phyloP scores from a whole-genome alignment of 2,888 invertebrate genomes.

The Phyllotreta cruciferae region DNA sequence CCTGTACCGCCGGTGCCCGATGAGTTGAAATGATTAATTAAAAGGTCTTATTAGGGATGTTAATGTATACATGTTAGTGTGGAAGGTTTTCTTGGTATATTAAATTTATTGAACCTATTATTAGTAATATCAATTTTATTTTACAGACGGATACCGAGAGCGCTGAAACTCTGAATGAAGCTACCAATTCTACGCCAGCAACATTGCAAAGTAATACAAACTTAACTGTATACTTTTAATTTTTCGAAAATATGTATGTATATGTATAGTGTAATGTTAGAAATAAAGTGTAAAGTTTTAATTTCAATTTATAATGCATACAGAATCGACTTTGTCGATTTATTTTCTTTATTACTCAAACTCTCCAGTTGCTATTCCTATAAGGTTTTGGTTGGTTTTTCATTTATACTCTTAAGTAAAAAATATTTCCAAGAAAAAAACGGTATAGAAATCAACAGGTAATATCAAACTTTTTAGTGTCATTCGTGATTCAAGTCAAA shows the following conservation, averaged over 20 bases:
- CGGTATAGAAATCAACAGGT: too few species aligned
- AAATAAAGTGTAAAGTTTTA: not conserved
- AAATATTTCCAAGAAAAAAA: too few species aligned
- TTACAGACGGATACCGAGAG: slow-evolving; percentile 63
- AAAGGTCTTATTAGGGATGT: not conserved
- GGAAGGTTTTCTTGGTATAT: not conserved
- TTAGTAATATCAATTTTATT: slow-evolving; percentile 27
- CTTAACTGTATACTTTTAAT: slow-evolving; percentile 66
- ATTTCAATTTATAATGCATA: too few species aligned
- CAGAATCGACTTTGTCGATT: too few species aligned
- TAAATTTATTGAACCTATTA: not conserved
- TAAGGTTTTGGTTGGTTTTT: too few species aligned
- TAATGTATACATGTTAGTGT: not conserved
- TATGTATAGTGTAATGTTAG: slow-evolving; percentile 2
- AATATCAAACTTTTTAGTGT: too few species aligned
- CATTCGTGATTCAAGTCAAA: too few species aligned
- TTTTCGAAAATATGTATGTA: slow-evolving; percentile 11
- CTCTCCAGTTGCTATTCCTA: too few species aligned
- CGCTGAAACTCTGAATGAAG: slow-evolving; percentile 60
- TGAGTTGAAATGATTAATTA: slow-evolving; percentile 27
- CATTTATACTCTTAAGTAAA: too few species aligned
- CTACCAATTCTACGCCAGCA: slow-evolving; percentile 53
- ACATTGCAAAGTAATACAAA: slow-evolving; percentile 64
- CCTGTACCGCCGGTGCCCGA: slow-evolving; percentile 30
- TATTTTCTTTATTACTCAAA: too few species aligned